Evolutionary conservation across 2,888 invertebrate species (phyloP).

Genomic region (Micropterix aruncella): DNA sequence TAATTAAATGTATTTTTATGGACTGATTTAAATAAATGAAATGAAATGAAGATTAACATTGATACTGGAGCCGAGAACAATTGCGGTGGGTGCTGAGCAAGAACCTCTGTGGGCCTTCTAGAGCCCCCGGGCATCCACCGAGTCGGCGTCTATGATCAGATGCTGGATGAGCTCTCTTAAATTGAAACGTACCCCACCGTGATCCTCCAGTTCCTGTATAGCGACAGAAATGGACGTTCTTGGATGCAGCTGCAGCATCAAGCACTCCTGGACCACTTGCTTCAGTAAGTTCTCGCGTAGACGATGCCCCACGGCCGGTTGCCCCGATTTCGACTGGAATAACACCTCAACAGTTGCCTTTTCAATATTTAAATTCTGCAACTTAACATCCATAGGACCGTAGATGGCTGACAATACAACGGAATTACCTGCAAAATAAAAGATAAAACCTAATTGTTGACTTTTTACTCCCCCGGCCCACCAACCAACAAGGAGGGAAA

Average conservation of each 20-base stretch:
- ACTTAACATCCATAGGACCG: conserved; percentile 71
- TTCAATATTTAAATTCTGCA: conserved; percentile 61
- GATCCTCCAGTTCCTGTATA: conserved; percentile 78
- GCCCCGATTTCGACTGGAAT: conserved; percentile 63
- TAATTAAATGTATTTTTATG: too few relatives aligned
- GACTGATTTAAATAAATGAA: too few relatives aligned
- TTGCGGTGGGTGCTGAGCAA: too few relatives aligned
- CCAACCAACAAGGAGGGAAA: too few relatives aligned
- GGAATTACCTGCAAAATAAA: conserved; percentile 53
- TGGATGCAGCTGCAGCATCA: conserved; percentile 62
- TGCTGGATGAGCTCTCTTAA: too few relatives aligned
- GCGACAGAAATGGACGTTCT: conserved; percentile 64
- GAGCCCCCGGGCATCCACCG: too few relatives aligned
- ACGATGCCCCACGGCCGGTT: conserved; percentile 55
- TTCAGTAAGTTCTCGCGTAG: conserved; percentile 60
- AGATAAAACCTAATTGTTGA: too few relatives aligned
- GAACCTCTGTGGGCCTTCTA: too few relatives aligned
- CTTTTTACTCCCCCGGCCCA: too few relatives aligned
- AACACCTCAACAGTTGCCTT: conserved; percentile 67
- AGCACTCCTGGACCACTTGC: conserved; percentile 61
- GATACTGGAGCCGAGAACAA: too few relatives aligned
- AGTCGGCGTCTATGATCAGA: too few relatives aligned
- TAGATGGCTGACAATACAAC: conserved; percentile 63
- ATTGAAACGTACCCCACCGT: conserved; percentile 74
- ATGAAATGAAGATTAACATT: too few relatives aligned